Percentiles rank a stretch among this genome's conserved stretches.
These are phyloP conservation scores for Pachydiplax longipennis DNA, from an alignment of 2,888 invertebrate genomes.

Conservation along the genomic window DNA sequence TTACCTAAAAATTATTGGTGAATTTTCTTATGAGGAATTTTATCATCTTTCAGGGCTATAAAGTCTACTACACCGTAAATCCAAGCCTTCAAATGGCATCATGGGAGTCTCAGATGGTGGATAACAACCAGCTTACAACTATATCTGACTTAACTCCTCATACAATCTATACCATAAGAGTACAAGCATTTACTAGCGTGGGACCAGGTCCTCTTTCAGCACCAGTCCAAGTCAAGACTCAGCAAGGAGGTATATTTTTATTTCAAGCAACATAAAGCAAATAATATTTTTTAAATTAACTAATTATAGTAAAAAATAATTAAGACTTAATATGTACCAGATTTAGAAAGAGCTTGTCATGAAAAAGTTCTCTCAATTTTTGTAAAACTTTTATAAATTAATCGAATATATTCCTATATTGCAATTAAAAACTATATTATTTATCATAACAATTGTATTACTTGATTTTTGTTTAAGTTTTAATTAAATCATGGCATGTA, in stretches of 20 bases:
- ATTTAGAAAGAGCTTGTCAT: too few species aligned
- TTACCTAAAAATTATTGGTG: too few species aligned
- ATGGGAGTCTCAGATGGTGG: constrained; percentile 94
- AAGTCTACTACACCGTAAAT: constrained; percentile 94
- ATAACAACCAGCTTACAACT: constrained; percentile 90
- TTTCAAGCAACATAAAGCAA: neutral
- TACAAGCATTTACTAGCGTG: constrained; percentile 91
- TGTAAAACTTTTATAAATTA: too few species aligned
- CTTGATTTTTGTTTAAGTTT: too few species aligned
- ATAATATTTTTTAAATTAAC: too few species aligned
- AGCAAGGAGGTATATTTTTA: constrained; percentile 76
- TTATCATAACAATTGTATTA: too few species aligned
- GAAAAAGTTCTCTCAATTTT: too few species aligned
- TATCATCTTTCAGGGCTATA: constrained; percentile 80
- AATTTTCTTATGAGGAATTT: neutral
- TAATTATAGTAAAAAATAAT: too few species aligned
- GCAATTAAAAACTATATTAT: too few species aligned
- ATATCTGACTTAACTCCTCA: constrained; percentile 91
- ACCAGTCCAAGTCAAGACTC: constrained; percentile 97
- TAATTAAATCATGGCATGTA: too few species aligned
- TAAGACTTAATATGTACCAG: too few species aligned
- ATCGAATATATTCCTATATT: too few species aligned
- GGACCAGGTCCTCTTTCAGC: constrained; percentile 95
- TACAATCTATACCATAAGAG: constrained; percentile 92
- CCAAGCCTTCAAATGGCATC: constrained; percentile 85